Evolutionary conservation across 2,113 vertebrate genomes (phyloP).

Genomic region (Columba janthina): DNA sequence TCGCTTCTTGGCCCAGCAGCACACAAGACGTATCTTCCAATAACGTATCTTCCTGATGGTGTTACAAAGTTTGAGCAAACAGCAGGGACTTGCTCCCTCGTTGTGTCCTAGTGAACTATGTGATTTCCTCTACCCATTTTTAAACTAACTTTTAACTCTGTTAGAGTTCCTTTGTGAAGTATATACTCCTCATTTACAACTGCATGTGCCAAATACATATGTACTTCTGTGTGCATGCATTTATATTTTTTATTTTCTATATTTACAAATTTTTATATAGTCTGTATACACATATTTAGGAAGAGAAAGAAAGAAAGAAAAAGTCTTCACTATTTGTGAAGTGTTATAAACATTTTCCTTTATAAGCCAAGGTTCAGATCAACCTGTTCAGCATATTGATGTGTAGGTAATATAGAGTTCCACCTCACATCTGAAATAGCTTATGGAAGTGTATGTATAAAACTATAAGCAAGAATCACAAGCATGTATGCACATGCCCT

Average conservation of each 20-base stretch:
- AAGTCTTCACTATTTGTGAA: background rate
- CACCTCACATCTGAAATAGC: background rate
- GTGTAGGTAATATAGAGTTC: fast-evolving
- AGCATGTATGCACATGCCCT: fast-evolving
- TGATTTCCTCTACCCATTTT: background rate
- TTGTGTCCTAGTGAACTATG: background rate
- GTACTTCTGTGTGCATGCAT: background rate
- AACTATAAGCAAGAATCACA: background rate
- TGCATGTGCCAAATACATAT: fast-evolving
- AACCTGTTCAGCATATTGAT: fast-evolving
- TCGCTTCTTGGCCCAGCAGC: background rate
- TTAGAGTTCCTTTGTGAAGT: background rate
- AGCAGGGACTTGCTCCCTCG: background rate
- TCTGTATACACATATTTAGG: background rate
- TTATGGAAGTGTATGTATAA: background rate
- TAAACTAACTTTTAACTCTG: background rate
- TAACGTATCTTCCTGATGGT: background rate
- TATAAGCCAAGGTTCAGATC: background rate
- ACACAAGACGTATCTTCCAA: background rate
- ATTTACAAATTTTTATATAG: background rate
- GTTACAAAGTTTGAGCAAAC: background rate
- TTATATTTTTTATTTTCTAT: background rate
- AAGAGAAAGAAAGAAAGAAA: background rate
- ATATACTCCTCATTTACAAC: background rate
- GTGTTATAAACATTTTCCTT: background rate